phyloP scores from a whole-genome alignment of 2,888 invertebrate genomes.

The Cephus runcator region DNA sequence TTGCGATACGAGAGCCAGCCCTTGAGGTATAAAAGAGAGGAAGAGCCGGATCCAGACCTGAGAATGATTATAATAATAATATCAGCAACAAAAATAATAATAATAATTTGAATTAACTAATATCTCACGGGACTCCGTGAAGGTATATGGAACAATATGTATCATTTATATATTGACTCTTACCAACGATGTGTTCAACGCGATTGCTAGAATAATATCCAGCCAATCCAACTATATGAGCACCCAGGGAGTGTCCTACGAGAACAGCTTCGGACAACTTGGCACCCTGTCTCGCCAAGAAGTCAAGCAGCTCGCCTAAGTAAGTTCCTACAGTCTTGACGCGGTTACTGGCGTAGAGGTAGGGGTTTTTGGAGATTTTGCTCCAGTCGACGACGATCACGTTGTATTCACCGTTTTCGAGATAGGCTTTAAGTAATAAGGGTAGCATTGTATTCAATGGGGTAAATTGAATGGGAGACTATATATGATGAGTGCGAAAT shows the following conservation, averaged over 20 bases:
- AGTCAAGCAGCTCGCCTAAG: slow-evolving; percentile 47
- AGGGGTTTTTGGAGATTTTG: slow-evolving; percentile 31
- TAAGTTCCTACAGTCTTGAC: slow-evolving; percentile 39
- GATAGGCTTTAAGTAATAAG: slow-evolving; percentile 37
- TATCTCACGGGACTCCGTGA: too few species aligned
- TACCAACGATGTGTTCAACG: slow-evolving; percentile 47
- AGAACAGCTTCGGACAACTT: slow-evolving; percentile 38
- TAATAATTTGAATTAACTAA: too few species aligned
- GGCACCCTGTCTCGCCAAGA: slow-evolving; percentile 38
- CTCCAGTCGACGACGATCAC: slow-evolving; percentile 55
- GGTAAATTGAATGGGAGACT: too few species aligned
- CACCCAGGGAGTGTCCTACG: slow-evolving; percentile 56
- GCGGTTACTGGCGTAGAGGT: slow-evolving; percentile 34
- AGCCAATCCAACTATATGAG: slow-evolving; percentile 52
- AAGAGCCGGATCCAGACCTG: slow-evolving; percentile 57
- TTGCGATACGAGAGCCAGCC: slow-evolving; percentile 47
- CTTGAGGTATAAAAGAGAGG: slow-evolving; percentile 50
- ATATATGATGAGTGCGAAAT: too few species aligned
- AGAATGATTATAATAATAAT: too few species aligned
- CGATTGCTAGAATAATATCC: slow-evolving; percentile 33
- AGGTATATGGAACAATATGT: too few species aligned
- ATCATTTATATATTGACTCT: background rate
- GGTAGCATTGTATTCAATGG: too few species aligned
- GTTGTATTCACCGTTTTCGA: slow-evolving; percentile 46
- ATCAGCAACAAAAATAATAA: too few species aligned